Base-by-base conservation (phyloP, 1,140 invertebrate species). In the Heterodera schachtii region DNA sequence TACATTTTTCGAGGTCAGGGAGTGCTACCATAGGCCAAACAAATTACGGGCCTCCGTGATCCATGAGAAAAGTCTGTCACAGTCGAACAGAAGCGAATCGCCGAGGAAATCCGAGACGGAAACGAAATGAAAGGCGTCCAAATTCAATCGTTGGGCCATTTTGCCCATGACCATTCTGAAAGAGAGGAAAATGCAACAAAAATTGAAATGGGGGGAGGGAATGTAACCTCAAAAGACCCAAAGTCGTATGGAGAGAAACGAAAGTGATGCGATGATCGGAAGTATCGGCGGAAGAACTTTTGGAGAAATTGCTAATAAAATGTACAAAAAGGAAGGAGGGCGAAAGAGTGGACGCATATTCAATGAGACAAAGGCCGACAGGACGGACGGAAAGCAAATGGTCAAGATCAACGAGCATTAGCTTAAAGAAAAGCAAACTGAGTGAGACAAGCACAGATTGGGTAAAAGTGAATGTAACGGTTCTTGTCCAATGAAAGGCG, bases 81-180 rank as follows among this genome's bases (percentile, higher is more conserved):
- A 46, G 3, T 47, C 80, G 52, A 64, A 60, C 3, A 64, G 16
- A 3, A 79, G n/a, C n/a, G 80, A 81, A 77, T 82, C 52, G 52
- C 19, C n/a, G n/a, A 81, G 43, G 16, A 80, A 77, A n/a, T 81
- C 77, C 1, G 31, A 31, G 19, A 81, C 41, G 2, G 80, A 52
- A 80, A 81, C 52, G 47, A 81, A 80, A n/a, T 82, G 80, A 52
- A 81, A 81, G 6, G 0, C 49, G 9, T 57, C 74, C 43, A 11
- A 19, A 82, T 81, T 81, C 46, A 80, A 49, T 64, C 80, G 64
- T 44, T 80, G 47, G 2, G 75, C 80, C 80, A 81, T 81, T 82
- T 81, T 81, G 80, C 64, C 16, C 43, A 49, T 80, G 16, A 31
- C 21, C 46, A 52, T 83, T 43, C 80, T 81, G 57, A 41, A 81